Evolutionary conservation across 2,797 vertebrate genomes (phyloP).

Genomic region (Xyrichtys novacula): DNA sequence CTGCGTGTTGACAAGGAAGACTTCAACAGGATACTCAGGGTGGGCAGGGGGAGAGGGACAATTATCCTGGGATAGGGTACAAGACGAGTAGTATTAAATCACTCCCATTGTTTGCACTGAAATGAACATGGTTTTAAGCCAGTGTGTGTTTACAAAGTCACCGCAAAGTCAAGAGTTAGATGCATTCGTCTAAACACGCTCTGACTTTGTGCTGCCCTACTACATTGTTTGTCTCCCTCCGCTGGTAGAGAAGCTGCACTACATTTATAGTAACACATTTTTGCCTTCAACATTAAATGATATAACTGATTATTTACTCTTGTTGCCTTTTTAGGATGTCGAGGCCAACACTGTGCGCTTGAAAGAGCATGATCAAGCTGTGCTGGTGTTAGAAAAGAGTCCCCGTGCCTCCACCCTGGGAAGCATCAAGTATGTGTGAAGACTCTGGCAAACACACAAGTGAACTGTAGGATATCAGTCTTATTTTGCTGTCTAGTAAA

Average conservation of each 20-base stretch:
- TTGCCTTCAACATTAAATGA: background rate
- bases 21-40: slow-evolving; percentile 97
- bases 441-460: background rate
- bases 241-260: slow-evolving; percentile 41
- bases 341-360: slow-evolving; percentile 99
- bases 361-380: slow-evolving; percentile 97
- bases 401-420: slow-evolving; percentile 91
- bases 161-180: background rate
- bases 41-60: slow-evolving; percentile 53
- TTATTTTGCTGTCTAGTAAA: background rate
- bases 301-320: background rate
- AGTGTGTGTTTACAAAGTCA: background rate
- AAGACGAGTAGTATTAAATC: background rate
- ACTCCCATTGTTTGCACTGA: background rate
- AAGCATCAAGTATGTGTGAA: slow-evolving; percentile 84
- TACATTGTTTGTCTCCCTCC: slow-evolving; percentile 67
- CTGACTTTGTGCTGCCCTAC: background rate
- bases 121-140: background rate
- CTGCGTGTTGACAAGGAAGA: slow-evolving; percentile 98
- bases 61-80: background rate
- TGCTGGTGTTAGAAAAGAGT: slow-evolving; percentile 97
- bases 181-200: background rate
- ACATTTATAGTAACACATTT: background rate
- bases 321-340: slow-evolving; percentile 88
- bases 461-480: background rate